A percentile compares a stretch with the other conserved stretches of the same genome.
Conservation (phyloP, 2,113 vertebrate genomes). For the Zosterops borbonicus region DNA sequence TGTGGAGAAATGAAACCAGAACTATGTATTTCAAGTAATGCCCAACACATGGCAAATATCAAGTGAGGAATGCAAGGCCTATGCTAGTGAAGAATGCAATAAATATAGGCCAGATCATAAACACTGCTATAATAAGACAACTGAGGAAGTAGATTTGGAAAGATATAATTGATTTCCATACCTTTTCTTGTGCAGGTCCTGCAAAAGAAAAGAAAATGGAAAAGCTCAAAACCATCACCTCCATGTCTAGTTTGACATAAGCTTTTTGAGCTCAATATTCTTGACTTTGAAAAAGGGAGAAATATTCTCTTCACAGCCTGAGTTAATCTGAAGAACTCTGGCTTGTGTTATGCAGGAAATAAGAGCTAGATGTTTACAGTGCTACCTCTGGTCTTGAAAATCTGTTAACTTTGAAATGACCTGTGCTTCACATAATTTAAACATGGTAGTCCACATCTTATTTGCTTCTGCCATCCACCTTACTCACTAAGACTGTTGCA, state of each 20-base stretch:
- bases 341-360: conserved; percentile 30
- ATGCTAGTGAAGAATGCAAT: conserved; percentile 61
- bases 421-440: neutral
- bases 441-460: neutral
- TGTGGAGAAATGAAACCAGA: conserved; percentile 56
- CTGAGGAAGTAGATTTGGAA: conserved; percentile 53
- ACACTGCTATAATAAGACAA: conserved; percentile 62
- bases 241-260: neutral
- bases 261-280: neutral
- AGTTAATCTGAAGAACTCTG: conserved; percentile 22
- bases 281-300: conserved; percentile 5
- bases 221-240: conserved; percentile 3
- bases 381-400: conserved; percentile 27
- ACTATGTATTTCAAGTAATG: conserved; percentile 64
- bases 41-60: conserved; percentile 72
- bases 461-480: neutral
- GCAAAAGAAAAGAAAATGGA: neutral
- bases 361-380: neutral
- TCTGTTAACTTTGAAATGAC: conserved; percentile 7
- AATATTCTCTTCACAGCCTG: neutral
- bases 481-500: neutral
- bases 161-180: conserved; percentile 45
- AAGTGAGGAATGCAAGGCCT: conserved; percentile 65
- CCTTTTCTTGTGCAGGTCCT: conserved; percentile 25
- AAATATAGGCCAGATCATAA: conserved; percentile 70